phyloP scores from a whole-genome alignment of 1,140 invertebrate genomes.

The Drosophila pectinifera region DNA sequence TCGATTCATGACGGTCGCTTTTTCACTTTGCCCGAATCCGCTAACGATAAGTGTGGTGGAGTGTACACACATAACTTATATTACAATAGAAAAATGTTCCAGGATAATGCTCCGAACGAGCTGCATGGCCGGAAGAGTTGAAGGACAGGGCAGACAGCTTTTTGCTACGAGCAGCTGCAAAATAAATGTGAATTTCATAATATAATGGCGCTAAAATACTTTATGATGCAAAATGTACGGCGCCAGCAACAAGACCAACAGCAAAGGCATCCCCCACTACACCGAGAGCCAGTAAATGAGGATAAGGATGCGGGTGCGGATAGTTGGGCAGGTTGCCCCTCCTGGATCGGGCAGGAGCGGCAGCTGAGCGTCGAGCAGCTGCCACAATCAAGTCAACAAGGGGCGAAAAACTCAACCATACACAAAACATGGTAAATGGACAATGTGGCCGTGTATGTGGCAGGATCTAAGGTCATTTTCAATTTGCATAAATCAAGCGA shows the following conservation, averaged over 20 bases:
- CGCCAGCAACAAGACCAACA: conserved; percentile 23
- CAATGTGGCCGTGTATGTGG: conserved; percentile 51
- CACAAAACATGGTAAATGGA: conserved; percentile 66
- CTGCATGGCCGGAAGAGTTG: conserved; percentile 19
- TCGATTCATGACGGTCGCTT: conserved; percentile 14
- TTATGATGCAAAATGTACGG: conserved; percentile 75
- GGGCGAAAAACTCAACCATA: conserved; percentile 51
- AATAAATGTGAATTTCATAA: conserved; percentile 79
- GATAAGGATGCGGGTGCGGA: conserved; percentile 7
- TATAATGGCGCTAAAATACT: conserved; percentile 77
- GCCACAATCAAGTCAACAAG: conserved; percentile 74
- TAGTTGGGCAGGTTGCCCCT: not conserved
- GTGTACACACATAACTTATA: conserved; percentile 1
- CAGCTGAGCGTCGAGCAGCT: conserved; percentile 67
- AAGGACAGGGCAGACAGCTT: conserved; percentile 38
- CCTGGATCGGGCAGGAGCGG: conserved; percentile 6
- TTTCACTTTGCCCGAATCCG: conserved; percentile 10
- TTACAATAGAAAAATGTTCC: conserved; percentile 25
- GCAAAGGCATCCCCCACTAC: conserved; percentile 29
- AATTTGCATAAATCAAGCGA: conserved; percentile 79
- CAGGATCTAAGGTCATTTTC: conserved; percentile 77
- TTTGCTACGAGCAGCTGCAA: conserved; percentile 63
- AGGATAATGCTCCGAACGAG: conserved; percentile 5
- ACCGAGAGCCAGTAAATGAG: conserved; percentile 37
- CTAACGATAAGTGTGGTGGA: conserved; percentile 19